These are phyloP conservation scores for Sarcophilus harrisii DNA, from an alignment of 2,797 vertebrate genomes.

Conservation along the genomic window DNA sequence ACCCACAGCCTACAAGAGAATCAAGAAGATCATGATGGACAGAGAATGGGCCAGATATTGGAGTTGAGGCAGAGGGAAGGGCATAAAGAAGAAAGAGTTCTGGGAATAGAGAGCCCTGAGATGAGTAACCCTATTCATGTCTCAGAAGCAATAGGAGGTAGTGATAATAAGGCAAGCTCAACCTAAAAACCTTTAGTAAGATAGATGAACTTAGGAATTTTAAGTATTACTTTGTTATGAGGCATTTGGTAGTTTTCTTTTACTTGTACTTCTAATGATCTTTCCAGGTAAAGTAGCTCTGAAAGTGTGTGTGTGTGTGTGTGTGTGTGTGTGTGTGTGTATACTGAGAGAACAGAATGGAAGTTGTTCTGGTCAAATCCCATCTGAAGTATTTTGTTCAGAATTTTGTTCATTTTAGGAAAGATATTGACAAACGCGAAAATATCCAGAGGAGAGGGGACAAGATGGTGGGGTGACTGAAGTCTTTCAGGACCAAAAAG, in stretches of 20 bases:
- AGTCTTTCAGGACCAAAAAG: neutral
- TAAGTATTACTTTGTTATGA: neutral
- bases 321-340: too few relatives aligned
- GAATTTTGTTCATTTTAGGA: neutral
- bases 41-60: neutral
- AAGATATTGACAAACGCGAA: neutral
- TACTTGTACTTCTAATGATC: neutral
- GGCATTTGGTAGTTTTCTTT: neutral
- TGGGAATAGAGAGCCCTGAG: neutral
- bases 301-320: too few relatives aligned
- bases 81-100: neutral
- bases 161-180: neutral
- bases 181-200: neutral
- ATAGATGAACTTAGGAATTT: neutral
- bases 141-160: neutral
- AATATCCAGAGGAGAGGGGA: neutral
- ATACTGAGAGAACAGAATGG: neutral
- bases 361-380: neutral
- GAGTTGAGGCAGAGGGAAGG: neutral
- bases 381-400: neutral
- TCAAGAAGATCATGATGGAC: neutral
- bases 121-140: neutral
- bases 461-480: neutral
- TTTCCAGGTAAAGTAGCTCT: neutral
- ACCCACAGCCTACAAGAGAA: neutral